A percentile compares a stretch with the other conserved stretches of the same genome.
These are phyloP conservation scores for Pempheris klunzingeri DNA, from an alignment of 2,797 vertebrate species.

Conservation along the genomic window DNA sequence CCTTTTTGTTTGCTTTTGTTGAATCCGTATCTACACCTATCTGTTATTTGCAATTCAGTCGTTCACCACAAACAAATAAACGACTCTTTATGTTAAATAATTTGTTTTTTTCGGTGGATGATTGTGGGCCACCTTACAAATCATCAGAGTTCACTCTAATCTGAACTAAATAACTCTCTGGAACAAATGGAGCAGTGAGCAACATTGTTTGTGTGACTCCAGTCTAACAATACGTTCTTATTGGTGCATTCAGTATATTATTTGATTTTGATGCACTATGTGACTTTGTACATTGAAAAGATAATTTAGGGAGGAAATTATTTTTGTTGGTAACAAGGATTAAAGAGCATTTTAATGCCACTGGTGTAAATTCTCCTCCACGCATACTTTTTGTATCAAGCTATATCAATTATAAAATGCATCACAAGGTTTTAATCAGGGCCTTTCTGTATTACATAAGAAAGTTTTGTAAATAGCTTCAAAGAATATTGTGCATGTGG, in stretches of 20 bases:
- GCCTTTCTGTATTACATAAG: slow-evolving; percentile 1
- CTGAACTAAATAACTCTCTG: neutral
- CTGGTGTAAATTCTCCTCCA: neutral
- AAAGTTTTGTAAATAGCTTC: slow-evolving; percentile 37
- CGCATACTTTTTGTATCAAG: neutral
- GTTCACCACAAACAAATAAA: slow-evolving; percentile 7
- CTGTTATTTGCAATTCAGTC: neutral
- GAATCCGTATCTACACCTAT: neutral
- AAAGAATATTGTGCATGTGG: slow-evolving; percentile 12
- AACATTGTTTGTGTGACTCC: slow-evolving; percentile 2
- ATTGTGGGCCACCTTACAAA: neutral
- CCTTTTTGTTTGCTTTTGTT: neutral
- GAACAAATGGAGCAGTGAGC: neutral
- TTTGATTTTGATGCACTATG: neutral
- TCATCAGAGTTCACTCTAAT: neutral
- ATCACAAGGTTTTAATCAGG: slow-evolving; percentile 7
- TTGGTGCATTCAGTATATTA: neutral
- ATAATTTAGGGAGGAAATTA: neutral
- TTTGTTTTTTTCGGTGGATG: neutral
- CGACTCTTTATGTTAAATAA: neutral
- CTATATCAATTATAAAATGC: neutral
- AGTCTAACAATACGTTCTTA: neutral
- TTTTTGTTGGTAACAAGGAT: neutral
- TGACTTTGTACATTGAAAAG: neutral
- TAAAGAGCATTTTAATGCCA: slow-evolving; percentile 1